Percentiles rank a stretch among this genome's conserved stretches.
Conservation (phyloP, 2,113 vertebrate genomes). For the Mormyrus lacerda region DNA sequence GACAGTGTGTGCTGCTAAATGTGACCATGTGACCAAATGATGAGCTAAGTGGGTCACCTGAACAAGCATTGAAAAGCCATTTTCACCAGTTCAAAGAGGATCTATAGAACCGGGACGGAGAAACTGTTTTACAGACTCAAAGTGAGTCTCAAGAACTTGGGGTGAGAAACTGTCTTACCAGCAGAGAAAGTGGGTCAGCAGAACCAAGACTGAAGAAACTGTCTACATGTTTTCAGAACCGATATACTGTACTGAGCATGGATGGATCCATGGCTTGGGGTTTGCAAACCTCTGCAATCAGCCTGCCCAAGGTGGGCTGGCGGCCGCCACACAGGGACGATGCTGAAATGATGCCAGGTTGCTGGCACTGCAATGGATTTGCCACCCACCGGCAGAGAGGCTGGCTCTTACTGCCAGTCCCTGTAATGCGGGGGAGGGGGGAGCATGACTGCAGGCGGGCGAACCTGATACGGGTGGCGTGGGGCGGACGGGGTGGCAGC, state of each 20-base stretch:
- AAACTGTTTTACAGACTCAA: not conserved
- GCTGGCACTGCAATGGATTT: not conserved
- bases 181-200: not conserved
- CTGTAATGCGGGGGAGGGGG: not conserved
- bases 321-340: not conserved
- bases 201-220: not conserved
- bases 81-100: not conserved
- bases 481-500: not conserved
- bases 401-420: not conserved
- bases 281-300: not conserved
- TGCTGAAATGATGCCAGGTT: not conserved
- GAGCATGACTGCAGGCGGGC: not conserved
- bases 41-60: not conserved
- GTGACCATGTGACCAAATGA: not conserved
- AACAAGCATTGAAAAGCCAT: not conserved
- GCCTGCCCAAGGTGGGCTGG: not conserved
- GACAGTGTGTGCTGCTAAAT: not conserved
- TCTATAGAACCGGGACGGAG: not conserved
- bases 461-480: not conserved
- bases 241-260: not conserved
- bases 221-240: not conserved
- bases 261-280: not conserved
- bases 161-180: not conserved
- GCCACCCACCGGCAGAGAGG: not conserved
- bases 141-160: not conserved